A percentile compares a stretch with the other conserved stretches of the same genome.
phyloP scores from a whole-genome alignment of 2,888 invertebrate species.

The Drosophila hawaiiensis region DNA sequence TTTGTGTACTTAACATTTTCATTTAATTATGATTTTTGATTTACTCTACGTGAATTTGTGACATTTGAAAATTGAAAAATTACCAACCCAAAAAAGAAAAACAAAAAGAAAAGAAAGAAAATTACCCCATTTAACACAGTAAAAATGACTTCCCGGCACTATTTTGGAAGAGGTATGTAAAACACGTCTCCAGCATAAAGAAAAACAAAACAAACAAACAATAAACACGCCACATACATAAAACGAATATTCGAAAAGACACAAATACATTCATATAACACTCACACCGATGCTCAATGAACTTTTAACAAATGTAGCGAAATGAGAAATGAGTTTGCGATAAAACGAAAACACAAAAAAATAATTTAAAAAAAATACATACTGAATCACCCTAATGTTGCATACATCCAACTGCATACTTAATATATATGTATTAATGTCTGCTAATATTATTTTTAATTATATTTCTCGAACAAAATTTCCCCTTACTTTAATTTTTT shows the following conservation, averaged over 20 bases:
- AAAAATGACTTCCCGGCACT: slow-evolving; percentile 85
- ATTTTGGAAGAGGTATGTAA: slow-evolving; percentile 86
- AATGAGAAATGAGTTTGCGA: slow-evolving; percentile 6
- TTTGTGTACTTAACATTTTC: slow-evolving; percentile 17
- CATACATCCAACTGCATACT: slow-evolving; percentile 33
- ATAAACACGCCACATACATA: neutral
- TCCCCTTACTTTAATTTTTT: slow-evolving; percentile 3
- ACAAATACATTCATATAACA: slow-evolving; percentile 32
- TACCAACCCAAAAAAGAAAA: slow-evolving; percentile 1
- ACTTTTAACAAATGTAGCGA: slow-evolving; percentile 10
- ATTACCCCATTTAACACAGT: slow-evolving; percentile 71
- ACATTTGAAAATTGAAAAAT: slow-evolving; percentile 21
- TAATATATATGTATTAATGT: slow-evolving; percentile 25
- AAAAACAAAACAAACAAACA: slow-evolving; percentile 37
- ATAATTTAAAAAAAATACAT: slow-evolving; percentile 11
- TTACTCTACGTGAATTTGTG: slow-evolving; percentile 24
- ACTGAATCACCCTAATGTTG: slow-evolving; percentile 62
- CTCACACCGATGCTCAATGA: slow-evolving; percentile 17
- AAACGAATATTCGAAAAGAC: slow-evolving; percentile 10
- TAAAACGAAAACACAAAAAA: neutral
- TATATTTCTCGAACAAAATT: slow-evolving; percentile 6
- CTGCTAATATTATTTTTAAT: slow-evolving; percentile 22
- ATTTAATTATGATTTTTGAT: slow-evolving; percentile 25
- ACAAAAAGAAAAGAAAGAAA: slow-evolving; percentile 25
- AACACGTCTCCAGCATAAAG: slow-evolving; percentile 61